phyloP scores from a whole-genome alignment of 2,888 invertebrate species.

The Rosalia funebris region DNA sequence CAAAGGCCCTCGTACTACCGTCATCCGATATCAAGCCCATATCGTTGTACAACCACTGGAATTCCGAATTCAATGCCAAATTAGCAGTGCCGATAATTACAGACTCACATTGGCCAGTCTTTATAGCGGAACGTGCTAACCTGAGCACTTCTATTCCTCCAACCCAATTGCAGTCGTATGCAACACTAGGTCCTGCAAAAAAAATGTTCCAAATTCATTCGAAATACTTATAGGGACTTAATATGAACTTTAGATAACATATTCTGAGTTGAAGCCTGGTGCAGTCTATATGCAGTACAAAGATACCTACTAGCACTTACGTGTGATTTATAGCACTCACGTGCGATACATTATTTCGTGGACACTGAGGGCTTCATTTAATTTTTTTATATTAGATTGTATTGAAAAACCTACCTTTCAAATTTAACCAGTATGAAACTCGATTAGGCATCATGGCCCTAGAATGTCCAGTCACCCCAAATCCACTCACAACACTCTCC shows the following conservation, averaged over 20 bases:
- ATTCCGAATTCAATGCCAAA: slow-evolving; percentile 72
- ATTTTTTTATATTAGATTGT: too few species aligned
- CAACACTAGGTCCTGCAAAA: slow-evolving; percentile 66
- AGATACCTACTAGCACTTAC: too few species aligned
- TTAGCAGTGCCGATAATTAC: slow-evolving; percentile 92
- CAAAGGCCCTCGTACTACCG: slow-evolving; percentile 73
- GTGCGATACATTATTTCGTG: too few species aligned
- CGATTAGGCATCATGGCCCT: slow-evolving; percentile 97
- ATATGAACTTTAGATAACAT: too few species aligned
- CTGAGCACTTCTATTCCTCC: slow-evolving; percentile 76
- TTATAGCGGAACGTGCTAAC: slow-evolving; percentile 77
- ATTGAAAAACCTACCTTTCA: slow-evolving; percentile 79
- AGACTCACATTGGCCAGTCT: slow-evolving; percentile 86
- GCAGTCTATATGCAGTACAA: too few species aligned
- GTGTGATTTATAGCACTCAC: too few species aligned
- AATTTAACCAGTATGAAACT: slow-evolving; percentile 89
- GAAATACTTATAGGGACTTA: too few species aligned
- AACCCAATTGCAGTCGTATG: slow-evolving; percentile 75
- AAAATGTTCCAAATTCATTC: too few species aligned
- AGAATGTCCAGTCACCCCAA: slow-evolving; percentile 78
- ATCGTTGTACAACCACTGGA: slow-evolving; percentile 71
- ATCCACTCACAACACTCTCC: slow-evolving; percentile 69
- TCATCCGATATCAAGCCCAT: slow-evolving; percentile 72
- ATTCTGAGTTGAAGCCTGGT: too few species aligned
- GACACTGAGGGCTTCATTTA: too few species aligned